Conservation (phyloP, 2,113 vertebrate species). For the Microtus oregoni region DNA sequence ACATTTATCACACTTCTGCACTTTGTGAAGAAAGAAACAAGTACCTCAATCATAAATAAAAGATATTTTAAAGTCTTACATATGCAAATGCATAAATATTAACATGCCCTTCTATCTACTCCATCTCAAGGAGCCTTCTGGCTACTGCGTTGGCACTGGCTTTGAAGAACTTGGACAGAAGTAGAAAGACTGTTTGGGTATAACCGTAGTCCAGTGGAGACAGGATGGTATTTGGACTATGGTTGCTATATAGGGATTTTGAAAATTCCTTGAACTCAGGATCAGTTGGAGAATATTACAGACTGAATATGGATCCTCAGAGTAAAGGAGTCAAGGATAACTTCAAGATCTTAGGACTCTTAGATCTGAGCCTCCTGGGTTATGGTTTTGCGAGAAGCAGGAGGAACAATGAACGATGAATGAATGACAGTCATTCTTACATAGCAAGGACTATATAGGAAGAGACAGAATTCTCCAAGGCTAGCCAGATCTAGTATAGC, state of each 20-base stretch:
- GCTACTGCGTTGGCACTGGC: background rate
- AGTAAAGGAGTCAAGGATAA: background rate
- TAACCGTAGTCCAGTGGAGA: background rate
- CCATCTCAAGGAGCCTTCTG: background rate
- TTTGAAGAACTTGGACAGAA: background rate
- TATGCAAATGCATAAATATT: background rate
- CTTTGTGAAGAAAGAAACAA: constrained; percentile 43
- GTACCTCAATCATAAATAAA: background rate
- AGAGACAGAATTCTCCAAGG: background rate
- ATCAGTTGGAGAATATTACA: background rate
- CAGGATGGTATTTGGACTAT: background rate
- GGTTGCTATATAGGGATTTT: background rate
- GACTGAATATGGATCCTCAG: background rate
- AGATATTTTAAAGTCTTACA: background rate
- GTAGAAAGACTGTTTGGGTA: background rate
- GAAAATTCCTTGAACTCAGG: background rate
- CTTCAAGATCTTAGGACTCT: background rate
- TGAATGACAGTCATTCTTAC: too few relatives aligned
- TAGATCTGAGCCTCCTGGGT: background rate
- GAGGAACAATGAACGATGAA: background rate
- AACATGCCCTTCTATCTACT: background rate
- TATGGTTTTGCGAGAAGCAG: background rate
- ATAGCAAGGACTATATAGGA: background rate
- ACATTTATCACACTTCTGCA: constrained; percentile 3
- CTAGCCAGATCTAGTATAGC: background rate